Evolutionary conservation across 2,888 invertebrate species (phyloP).

Genomic region (Synergus gifuensis): DNA sequence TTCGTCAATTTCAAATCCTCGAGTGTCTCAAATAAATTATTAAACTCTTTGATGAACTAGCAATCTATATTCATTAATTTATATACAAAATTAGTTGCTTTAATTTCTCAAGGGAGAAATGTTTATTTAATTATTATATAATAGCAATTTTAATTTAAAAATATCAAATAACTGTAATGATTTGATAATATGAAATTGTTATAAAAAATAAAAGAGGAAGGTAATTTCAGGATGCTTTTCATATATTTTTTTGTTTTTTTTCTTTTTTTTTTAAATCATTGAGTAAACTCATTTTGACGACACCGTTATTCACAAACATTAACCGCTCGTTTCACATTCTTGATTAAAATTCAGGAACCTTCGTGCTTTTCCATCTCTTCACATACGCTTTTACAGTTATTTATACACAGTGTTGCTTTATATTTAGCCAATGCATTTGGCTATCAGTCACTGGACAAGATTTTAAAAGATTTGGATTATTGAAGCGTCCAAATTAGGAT

Average conservation of each 20-base stretch:
- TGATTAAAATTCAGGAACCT: conserved; percentile 28
- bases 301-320: conserved; percentile 6
- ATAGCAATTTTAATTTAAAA: not conserved
- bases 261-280: not conserved
- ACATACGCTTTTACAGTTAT: not conserved
- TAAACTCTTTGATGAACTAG: not conserved
- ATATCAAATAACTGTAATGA: no score
- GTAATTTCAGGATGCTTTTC: not conserved
- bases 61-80: not conserved
- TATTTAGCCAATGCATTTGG: not conserved
- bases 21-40: not conserved
- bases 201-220: no score
- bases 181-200: not conserved
- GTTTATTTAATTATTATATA: not conserved
- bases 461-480: not conserved
- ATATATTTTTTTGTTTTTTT: not conserved
- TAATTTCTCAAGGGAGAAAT: no score
- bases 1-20: not conserved
- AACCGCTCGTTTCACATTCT: conserved; percentile 24
- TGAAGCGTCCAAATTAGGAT: not conserved
- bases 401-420: not conserved
- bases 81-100: no score
- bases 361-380: conserved; percentile 19
- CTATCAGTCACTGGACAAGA: not conserved
- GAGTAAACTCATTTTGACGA: conserved; percentile 5